Base-by-base conservation (phyloP, 2,113 vertebrate species). In the Archocentrus centrarchus region DNA sequence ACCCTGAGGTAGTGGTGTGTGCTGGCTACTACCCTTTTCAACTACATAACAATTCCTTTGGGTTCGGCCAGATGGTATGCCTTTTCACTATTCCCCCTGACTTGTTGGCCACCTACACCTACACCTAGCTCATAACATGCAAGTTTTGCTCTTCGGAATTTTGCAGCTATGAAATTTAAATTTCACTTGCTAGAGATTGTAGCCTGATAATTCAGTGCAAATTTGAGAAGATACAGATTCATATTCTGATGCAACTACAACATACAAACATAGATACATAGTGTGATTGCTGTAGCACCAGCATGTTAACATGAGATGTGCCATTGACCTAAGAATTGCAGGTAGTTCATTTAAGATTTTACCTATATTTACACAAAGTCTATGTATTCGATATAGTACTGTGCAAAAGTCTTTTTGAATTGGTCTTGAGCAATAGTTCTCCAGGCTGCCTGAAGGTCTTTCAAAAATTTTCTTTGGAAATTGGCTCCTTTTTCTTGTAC, bases 41-140 rank as follows among this genome's bases (percentile, higher is more conserved):
- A 81, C 94, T 96, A 75, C 93, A 93, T 83, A 95, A 96, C 90
- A 95, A 95, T 84, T 94, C 96, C 70, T 96, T 95, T 88, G 75
- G 81, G 11, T 94, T 97, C 86, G 76, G 89, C 13, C 93, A 92
- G 82, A 97, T 97, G 97, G 98, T 99, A 96, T 47, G 64, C 75
- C 9, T 79, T 47, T 59, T 39, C 27, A 39, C 1, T 63, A 2
- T 53, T 73, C 10, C 30, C 64, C 1, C 41, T 53, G 11, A n/a
- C 6, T 63, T 32, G 2, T 22, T 80, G 27, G 50, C 41, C 14
- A 70, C 4, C 35, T 11, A 59, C 20, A 27, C 0, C 55, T n/a
- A 44, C 30, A 30, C 30, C 30, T 17, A 11, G 6, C 15, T 77
- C 14, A 37, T 61, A 76, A 44, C 63, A 37, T 59, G 3, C 66